phyloP scores from a whole-genome alignment of 2,888 invertebrate genomes.

The Calliscelio sp. region DNA sequence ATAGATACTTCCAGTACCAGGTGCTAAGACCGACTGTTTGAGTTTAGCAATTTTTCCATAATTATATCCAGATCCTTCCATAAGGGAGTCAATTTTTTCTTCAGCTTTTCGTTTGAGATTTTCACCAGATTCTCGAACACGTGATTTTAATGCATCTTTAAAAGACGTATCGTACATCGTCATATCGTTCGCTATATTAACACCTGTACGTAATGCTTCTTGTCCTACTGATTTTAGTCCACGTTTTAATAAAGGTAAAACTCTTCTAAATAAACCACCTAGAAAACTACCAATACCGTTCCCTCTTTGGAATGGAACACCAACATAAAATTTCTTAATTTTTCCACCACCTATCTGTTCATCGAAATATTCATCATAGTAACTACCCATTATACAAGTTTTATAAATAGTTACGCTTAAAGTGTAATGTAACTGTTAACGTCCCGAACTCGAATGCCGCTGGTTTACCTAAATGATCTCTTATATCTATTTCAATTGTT shows the following conservation, averaged over 20 bases:
- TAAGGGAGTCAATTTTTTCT: constrained; percentile 20
- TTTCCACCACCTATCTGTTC: not conserved
- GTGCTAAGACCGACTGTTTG: not conserved
- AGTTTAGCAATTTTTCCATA: not conserved
- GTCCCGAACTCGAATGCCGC: not conserved
- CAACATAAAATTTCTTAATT: constrained; percentile 1
- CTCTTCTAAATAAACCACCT: constrained; percentile 25
- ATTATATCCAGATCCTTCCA: constrained; percentile 37
- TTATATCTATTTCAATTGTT: not conserved
- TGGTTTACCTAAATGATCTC: not conserved
- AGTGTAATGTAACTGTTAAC: not conserved
- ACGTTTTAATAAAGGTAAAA: constrained; percentile 20
- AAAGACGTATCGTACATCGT: not conserved
- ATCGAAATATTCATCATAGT: not conserved
- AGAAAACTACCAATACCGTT: constrained; percentile 36
- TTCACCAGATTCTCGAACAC: not conserved
- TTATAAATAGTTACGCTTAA: not conserved
- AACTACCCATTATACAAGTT: not conserved
- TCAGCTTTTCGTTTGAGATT: constrained; percentile 15
- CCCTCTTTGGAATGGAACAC: constrained; percentile 2
- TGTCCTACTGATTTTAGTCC: constrained; percentile 8
- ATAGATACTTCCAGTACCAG: too few relatives aligned
- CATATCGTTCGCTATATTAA: not conserved
- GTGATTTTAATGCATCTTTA: not conserved
- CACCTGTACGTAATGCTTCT: not conserved